Conservation (phyloP, 2,797 vertebrate genomes). For the Mormyrops boulengeri region DNA sequence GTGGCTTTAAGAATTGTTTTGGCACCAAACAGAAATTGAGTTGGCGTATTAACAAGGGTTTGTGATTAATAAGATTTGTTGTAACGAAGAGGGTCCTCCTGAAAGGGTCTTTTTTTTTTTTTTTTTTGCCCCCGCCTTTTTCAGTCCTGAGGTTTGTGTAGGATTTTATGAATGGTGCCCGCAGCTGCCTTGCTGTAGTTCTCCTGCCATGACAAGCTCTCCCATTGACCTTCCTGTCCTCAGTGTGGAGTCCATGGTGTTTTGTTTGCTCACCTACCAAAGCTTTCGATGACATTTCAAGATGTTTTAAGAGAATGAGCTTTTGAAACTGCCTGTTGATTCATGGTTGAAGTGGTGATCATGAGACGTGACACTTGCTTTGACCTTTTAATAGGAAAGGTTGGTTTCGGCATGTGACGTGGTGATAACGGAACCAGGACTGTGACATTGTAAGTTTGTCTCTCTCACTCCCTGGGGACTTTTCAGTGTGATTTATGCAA, state of each 20-base stretch:
- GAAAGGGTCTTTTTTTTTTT: neutral
- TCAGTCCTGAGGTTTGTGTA: neutral
- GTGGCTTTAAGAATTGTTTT: neutral
- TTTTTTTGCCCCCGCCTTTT: neutral
- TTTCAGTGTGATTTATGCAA: neutral
- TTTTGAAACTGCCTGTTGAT: neutral
- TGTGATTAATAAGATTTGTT: neutral
- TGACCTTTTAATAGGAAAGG: neutral
- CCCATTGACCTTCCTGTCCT: neutral
- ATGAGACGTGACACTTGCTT: neutral
- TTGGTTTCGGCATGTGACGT: neutral
- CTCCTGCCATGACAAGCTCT: neutral
- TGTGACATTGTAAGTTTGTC: neutral
- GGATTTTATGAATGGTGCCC: conserved; percentile 5
- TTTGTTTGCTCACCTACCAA: neutral
- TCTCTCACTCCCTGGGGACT: neutral
- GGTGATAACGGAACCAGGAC: neutral
- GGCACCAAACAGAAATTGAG: neutral
- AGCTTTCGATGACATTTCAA: neutral
- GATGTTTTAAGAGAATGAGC: neutral
- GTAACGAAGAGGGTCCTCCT: neutral
- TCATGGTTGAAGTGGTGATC: neutral
- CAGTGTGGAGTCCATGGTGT: neutral
- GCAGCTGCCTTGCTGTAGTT: neutral
- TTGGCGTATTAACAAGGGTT: neutral